A percentile compares a stretch with the other conserved stretches of the same genome.
Evolutionary conservation across 2,888 invertebrate species (phyloP).

Genomic region (Drosophila yooni): DNA sequence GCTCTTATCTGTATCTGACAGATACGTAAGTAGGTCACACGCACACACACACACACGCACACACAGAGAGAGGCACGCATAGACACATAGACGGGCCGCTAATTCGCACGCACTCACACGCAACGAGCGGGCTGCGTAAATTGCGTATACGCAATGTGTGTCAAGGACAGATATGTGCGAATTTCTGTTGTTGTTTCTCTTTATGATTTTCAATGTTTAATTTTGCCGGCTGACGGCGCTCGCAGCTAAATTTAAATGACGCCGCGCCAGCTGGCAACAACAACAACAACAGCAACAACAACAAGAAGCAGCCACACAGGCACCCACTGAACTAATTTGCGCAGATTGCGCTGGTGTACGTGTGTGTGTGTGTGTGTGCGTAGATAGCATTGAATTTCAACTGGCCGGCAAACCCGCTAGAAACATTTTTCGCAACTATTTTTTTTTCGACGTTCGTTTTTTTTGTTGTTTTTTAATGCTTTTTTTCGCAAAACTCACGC

Average conservation of each 20-base stretch:
- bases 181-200: slow-evolving; percentile 60
- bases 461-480: slow-evolving; percentile 17
- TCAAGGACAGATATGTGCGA: slow-evolving; percentile 84
- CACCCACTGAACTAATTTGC: slow-evolving; percentile 82
- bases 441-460: slow-evolving; percentile 17
- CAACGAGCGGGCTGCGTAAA: slow-evolving; percentile 68
- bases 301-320: slow-evolving; percentile 29
- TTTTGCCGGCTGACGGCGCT: slow-evolving; percentile 49
- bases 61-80: slow-evolving; percentile 6
- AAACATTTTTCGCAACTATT: slow-evolving; percentile 59
- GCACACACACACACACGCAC: slow-evolving; percentile 28
- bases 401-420: slow-evolving; percentile 62
- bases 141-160: slow-evolving; percentile 82
- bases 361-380: slow-evolving; percentile 42
- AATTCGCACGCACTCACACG: slow-evolving; percentile 63
- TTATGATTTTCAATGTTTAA: slow-evolving; percentile 62
- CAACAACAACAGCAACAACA: slow-evolving; percentile 39
- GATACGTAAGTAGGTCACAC: slow-evolving; percentile 73
- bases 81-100: slow-evolving; percentile 8
- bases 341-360: slow-evolving; percentile 39
- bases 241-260: slow-evolving; percentile 70
- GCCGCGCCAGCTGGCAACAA: slow-evolving; percentile 49
- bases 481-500: slow-evolving; percentile 66
- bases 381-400: slow-evolving; percentile 75
- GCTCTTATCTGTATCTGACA: slow-evolving; percentile 69